phyloP scores from a whole-genome alignment of 2,113 vertebrate genomes.

The Neodontobutis hainanensis region DNA sequence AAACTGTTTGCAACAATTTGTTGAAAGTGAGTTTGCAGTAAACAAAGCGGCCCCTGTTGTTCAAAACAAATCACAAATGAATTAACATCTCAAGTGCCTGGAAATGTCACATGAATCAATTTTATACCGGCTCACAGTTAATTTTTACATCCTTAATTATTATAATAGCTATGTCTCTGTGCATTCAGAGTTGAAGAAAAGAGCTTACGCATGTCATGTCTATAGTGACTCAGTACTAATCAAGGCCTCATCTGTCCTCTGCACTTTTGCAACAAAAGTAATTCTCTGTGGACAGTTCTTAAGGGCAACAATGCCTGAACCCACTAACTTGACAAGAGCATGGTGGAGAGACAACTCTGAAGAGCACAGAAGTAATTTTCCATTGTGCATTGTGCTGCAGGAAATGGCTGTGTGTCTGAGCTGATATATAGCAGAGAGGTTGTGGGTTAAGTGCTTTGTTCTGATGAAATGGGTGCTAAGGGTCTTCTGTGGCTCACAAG shows the following conservation, averaged over 20 bases:
- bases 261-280: background rate
- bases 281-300: background rate
- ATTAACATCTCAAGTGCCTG: no score
- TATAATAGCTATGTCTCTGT: no score
- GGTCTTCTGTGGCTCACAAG: slow-evolving; percentile 32
- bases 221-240: no score
- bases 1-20: no score
- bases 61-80: no score
- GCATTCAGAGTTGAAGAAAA: no score
- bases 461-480: slow-evolving; percentile 35
- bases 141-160: no score
- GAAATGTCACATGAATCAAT: no score
- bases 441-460: slow-evolving; percentile 60
- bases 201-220: no score
- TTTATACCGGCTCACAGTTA: no score
- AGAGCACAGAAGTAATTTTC: slow-evolving; percentile 8
- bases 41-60: no score
- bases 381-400: slow-evolving; percentile 2
- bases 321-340: slow-evolving; percentile 15
- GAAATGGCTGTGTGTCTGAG: slow-evolving; percentile 15
- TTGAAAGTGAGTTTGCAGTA: no score
- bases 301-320: slow-evolving; percentile 7
- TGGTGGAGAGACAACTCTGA: slow-evolving; percentile 13
- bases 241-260: background rate
- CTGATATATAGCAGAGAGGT: slow-evolving; percentile 57